phyloP scores from a whole-genome alignment of 2,888 invertebrate genomes.

The Palloptera scutellata region DNA sequence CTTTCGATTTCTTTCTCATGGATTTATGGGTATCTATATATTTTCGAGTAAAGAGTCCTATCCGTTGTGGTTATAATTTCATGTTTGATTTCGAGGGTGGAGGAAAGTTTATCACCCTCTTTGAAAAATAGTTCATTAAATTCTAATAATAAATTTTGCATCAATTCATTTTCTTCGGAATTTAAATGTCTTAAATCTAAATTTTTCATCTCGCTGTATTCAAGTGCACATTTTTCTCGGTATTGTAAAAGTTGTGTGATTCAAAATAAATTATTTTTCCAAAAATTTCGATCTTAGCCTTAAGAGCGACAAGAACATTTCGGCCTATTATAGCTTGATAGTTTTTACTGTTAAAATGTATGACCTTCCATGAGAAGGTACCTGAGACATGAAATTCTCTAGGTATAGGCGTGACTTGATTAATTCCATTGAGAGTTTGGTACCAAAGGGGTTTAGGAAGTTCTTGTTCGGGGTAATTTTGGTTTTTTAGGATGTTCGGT shows the following conservation, averaged over 20 bases:
- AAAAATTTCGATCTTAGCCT: constrained; percentile 28
- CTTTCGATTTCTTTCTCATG: no score
- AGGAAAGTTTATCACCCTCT: constrained; percentile 22
- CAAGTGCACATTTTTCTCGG: constrained; percentile 32
- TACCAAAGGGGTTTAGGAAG: constrained; percentile 25
- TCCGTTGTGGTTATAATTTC: constrained; percentile 22
- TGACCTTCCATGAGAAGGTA: constrained; percentile 32
- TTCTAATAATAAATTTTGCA: constrained; percentile 9
- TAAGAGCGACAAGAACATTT: constrained; percentile 32
- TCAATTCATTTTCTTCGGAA: constrained; percentile 19
- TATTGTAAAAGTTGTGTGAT: constrained; percentile 21
- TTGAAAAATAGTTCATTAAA: constrained; percentile 19
- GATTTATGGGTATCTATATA: constrained; percentile 3
- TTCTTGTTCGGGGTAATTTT: constrained; percentile 21
- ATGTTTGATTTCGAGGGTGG: constrained; percentile 23
- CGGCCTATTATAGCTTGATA: constrained; percentile 31
- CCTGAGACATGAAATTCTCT: constrained; percentile 33
- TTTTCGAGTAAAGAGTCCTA: constrained; percentile 1
- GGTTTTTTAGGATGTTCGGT: neutral
- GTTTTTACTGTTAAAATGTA: constrained; percentile 30
- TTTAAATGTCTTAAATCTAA: constrained; percentile 23
- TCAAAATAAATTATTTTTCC: constrained; percentile 25
- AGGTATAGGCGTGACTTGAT: constrained; percentile 33
- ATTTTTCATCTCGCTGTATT: constrained; percentile 29
- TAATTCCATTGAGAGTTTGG: constrained; percentile 32